A percentile compares a stretch with the other conserved stretches of the same genome.
Conservation (phyloP, 2,888 invertebrate species). For the Coecobrya sp. region DNA sequence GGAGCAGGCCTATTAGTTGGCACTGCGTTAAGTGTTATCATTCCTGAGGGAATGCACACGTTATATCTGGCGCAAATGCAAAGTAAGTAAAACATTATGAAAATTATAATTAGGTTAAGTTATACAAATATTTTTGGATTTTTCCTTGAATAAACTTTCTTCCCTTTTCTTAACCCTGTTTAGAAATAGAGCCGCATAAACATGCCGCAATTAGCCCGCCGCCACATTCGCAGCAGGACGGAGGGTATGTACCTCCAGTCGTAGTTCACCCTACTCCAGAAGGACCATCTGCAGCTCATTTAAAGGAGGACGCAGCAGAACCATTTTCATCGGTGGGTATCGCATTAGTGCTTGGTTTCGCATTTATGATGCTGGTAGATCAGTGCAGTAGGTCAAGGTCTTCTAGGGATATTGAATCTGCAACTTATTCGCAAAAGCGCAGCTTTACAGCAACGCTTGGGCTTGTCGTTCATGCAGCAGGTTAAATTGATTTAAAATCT, state of each 20-base stretch:
- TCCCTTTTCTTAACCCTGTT: background rate
- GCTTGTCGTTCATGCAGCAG: constrained; percentile 98
- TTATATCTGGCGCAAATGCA: constrained; percentile 88
- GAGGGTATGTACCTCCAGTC: constrained; percentile 59
- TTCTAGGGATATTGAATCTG: constrained; percentile 87
- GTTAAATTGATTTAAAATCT: constrained; percentile 88
- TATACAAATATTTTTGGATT: background rate
- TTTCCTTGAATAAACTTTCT: background rate
- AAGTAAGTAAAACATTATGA: constrained; percentile 80
- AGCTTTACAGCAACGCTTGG: constrained; percentile 98
- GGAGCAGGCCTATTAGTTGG: constrained; percentile 99
- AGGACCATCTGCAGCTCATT: constrained; percentile 1
- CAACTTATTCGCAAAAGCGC: constrained; percentile 84
- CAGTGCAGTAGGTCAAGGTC: constrained; percentile 91
- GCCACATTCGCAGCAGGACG: constrained; percentile 48
- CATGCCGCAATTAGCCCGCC: background rate
- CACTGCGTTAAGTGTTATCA: constrained; percentile 98
- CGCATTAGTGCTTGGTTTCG: constrained; percentile 97
- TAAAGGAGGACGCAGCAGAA: constrained; percentile 90
- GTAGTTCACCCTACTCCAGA: constrained; percentile 32
- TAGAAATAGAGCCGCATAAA: constrained; percentile 34
- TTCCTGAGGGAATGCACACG: constrained; percentile 98
- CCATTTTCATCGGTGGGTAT: constrained; percentile 95
- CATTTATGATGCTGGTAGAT: constrained; percentile 99
- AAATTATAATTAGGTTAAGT: background rate